Evolutionary conservation across 2,888 invertebrate species (phyloP), one percentile per base, ranked within the genome.

Genomic region (Meiosimyza decipiens): DNA sequence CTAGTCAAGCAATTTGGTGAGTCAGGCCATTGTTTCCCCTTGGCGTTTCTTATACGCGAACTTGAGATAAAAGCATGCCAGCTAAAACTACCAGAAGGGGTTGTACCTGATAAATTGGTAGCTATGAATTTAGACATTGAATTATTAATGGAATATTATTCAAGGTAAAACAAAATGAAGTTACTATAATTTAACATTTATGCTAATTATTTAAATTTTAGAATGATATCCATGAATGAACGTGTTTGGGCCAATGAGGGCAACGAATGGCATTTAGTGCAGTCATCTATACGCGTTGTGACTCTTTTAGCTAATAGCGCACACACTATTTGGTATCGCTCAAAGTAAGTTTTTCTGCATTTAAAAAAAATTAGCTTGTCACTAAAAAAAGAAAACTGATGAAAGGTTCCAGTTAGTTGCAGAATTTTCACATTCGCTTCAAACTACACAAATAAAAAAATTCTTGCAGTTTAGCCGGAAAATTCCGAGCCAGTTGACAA

Each of bases 11-110:
- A 93, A 79, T 97, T 96, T 82, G 91, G 92, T 22, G 91, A 92
- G 76, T 93, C 95, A 0, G 93, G 94, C 16, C 92, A 94, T 80
- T 97, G 96, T 84, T 96, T 98, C 83, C 97, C 97, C 3, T 88
- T 95, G 93, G 94, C 91, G 82, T 95, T 93, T 83, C 89, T 95
- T n/a, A 90, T 94, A 5, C 91, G 92, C 74, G 93, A 94, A 84
- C 85, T 95, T 81, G 95, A 95, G 89, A 90, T 93, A 78, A 90
- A 93, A 83, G 92, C 92, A 75, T 94, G 94, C 78, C 91, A 92
- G 82, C 85, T 94, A 64, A 90, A 90, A 82, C 91, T 93, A 0
- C 90, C 92, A 55, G 91, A 92, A 80, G 90, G 91, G 70, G 91
- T 95, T 88, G 94, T 97, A 71, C 94, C 94, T 76, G 90, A 90